Conservation (phyloP, 2,797 vertebrate genomes). For the Toxotes lorentzi region DNA sequence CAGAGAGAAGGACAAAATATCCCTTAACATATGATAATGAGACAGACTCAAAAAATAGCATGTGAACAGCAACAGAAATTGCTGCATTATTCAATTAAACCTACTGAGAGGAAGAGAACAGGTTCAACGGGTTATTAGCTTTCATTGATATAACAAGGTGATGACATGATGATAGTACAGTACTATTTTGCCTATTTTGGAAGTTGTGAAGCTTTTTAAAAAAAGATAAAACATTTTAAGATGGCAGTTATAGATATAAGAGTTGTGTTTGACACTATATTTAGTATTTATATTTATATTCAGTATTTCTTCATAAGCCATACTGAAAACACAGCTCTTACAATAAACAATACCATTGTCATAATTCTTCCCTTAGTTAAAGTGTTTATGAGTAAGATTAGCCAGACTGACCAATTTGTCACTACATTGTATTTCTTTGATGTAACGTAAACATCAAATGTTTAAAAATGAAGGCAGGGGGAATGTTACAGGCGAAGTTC, state of each 20-base stretch:
- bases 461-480: not conserved
- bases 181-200: not conserved
- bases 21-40: not conserved
- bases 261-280: not conserved
- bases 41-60: not conserved
- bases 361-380: not conserved
- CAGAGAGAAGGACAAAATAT: conserved; percentile 38
- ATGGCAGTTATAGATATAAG: not conserved
- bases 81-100: not conserved
- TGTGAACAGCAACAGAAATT: not conserved
- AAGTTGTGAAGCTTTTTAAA: not conserved
- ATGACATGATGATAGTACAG: not conserved
- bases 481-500: not conserved
- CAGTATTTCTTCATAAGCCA: not conserved
- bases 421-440: not conserved
- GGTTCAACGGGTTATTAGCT: not conserved
- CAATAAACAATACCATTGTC: not conserved
- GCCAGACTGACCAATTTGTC: not conserved
- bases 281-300: not conserved
- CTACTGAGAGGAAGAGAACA: not conserved
- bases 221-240: not conserved
- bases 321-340: not conserved
- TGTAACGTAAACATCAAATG: not conserved
- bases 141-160: not conserved
- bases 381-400: not conserved